Percentiles rank a stretch among this genome's conserved stretches.
Evolutionary conservation across 1,140 invertebrate genomes (phyloP).

Genomic region (Belonocnema kinseyi): DNA sequence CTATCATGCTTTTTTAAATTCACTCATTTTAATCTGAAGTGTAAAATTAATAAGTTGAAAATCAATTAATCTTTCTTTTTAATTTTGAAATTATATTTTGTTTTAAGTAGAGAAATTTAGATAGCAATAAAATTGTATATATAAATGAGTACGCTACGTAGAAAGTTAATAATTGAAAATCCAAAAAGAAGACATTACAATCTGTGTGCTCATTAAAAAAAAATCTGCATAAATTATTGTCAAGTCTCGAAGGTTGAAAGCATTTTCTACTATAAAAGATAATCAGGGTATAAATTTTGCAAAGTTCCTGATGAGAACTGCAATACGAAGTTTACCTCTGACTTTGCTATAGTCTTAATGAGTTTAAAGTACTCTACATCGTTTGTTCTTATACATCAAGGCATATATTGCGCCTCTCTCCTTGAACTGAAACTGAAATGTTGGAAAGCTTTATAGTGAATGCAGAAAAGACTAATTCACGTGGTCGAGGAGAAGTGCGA

Average conservation of each 20-base stretch:
- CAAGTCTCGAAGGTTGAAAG: not conserved
- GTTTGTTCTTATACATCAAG: not conserved
- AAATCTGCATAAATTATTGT: not conserved
- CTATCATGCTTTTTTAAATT: no score
- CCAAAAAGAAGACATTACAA: no score
- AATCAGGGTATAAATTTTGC: constrained; percentile 35
- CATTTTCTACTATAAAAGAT: not conserved
- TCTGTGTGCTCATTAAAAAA: no score
- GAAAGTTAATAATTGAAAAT: no score
- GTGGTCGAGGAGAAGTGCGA: no score
- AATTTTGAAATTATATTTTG: no score
- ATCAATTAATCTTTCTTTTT: no score
- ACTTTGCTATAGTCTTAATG: not conserved
- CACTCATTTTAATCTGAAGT: no score
- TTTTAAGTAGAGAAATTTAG: no score
- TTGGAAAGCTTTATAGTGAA: not conserved
- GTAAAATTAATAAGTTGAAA: no score
- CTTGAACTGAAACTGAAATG: not conserved
- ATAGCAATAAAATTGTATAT: no score
- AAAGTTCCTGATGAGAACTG: constrained; percentile 31
- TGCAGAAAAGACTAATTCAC: not conserved
- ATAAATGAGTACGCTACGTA: no score
- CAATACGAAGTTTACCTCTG: not conserved
- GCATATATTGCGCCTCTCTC: not conserved
- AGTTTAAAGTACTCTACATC: constrained; percentile 1